Percentiles rank a stretch among this genome's conserved stretches.
These are phyloP conservation scores for Leptinotarsa rubiginosa DNA, from an alignment of 2,888 invertebrate species.

Conservation along the genomic window DNA sequence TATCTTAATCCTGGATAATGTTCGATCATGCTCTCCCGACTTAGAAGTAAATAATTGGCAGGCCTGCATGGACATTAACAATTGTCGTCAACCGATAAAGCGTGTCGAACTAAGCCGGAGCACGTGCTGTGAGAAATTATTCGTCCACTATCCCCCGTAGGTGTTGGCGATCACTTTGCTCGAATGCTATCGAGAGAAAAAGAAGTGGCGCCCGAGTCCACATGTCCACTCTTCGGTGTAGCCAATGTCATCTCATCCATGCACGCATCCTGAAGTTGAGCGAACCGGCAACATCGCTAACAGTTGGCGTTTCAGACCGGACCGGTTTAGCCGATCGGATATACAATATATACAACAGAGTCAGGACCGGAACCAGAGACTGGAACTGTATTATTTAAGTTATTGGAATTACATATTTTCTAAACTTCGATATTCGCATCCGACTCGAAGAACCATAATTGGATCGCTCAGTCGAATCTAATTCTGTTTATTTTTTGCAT, in stretches of 20 bases:
- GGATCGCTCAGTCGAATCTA: no score
- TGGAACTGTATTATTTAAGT: no score
- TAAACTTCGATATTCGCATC: neutral
- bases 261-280: slow-evolving; percentile 33
- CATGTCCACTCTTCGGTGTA: slow-evolving; percentile 8
- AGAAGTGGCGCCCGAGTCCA: slow-evolving; percentile 20
- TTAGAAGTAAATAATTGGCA: slow-evolving; percentile 4
- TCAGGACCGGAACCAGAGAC: slow-evolving; percentile 11
- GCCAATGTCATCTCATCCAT: slow-evolving; percentile 36
- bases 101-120: slow-evolving; percentile 3
- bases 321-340: slow-evolving; percentile 49
- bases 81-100: slow-evolving; percentile 5
- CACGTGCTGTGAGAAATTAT: slow-evolving; percentile 16
- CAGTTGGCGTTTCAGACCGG: slow-evolving; percentile 49
- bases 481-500: no score
- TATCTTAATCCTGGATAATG: neutral
- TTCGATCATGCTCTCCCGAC: neutral
- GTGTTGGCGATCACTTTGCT: slow-evolving; percentile 18
- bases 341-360: slow-evolving; percentile 39
- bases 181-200: slow-evolving; percentile 2
- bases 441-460: neutral
- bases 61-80: slow-evolving; percentile 4
- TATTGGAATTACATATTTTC: neutral
- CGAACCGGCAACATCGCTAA: slow-evolving; percentile 40
- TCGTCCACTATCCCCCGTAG: slow-evolving; percentile 16